Conservation (phyloP, 2,797 vertebrate species). For the Pampus argenteus region DNA sequence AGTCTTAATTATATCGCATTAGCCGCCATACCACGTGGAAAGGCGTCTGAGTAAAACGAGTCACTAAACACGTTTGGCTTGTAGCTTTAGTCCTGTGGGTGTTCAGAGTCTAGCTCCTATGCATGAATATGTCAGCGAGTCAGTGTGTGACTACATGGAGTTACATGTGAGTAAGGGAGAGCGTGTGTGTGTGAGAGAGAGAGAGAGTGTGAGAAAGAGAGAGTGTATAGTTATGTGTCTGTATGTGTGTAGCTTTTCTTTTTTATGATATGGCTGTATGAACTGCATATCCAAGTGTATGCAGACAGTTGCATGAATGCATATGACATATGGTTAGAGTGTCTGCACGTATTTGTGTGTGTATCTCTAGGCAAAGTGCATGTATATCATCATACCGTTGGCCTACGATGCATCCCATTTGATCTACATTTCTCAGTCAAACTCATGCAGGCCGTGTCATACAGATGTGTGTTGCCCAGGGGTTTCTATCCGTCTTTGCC, state of each 20-base stretch:
- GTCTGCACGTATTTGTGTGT: slow-evolving; percentile 1
- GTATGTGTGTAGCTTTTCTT: not conserved
- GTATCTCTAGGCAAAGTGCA: slow-evolving; percentile 13
- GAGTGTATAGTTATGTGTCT: not conserved
- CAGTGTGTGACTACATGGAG: slow-evolving; percentile 33
- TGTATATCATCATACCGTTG: slow-evolving; percentile 20
- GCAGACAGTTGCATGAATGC: slow-evolving; percentile 40
- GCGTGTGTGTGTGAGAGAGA: not conserved
- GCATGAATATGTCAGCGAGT: slow-evolving; percentile 50
- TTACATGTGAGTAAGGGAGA: slow-evolving; percentile 23
- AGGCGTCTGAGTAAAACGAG: slow-evolving; percentile 72
- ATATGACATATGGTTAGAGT: slow-evolving; percentile 31
- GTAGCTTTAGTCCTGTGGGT: slow-evolving; percentile 61
- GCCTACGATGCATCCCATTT: slow-evolving; percentile 40
- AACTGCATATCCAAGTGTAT: slow-evolving; percentile 11
- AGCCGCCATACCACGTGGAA: slow-evolving; percentile 76
- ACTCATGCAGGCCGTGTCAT: slow-evolving; percentile 37
- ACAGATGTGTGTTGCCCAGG: slow-evolving; percentile 64
- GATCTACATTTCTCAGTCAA: slow-evolving; percentile 49
- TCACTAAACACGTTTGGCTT: slow-evolving; percentile 75
- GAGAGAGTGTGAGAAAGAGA: not conserved
- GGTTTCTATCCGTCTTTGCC: slow-evolving; percentile 34
- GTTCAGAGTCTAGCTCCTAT: slow-evolving; percentile 46
- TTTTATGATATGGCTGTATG: slow-evolving; percentile 29
- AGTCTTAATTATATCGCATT: slow-evolving; percentile 78